Base-by-base conservation (phyloP, 1,140 invertebrate genomes). In the Papilio polytes region DNA sequence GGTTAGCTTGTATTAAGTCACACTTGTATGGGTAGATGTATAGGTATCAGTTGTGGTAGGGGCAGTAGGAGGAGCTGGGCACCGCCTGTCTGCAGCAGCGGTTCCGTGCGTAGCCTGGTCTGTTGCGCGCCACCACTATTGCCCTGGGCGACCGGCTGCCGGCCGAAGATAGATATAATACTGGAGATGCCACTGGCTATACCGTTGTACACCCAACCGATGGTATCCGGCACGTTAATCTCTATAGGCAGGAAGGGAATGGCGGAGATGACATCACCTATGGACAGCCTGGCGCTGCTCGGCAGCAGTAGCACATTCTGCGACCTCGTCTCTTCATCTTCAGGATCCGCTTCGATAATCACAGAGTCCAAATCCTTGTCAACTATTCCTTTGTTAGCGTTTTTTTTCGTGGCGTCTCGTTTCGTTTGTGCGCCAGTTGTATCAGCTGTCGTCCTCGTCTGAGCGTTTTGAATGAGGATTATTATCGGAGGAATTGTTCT, bases 211-310 rank as follows among this genome's bases (percentile, higher is more conserved):
- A 91, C 90, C 89, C 93, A 92, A 6, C 88, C 86, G 51, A 95
- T 90, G 0, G 93, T 89, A 78, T 95, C 93, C 66, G 95, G 95
- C 1, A 95, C 94, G 80, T 95, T 95, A 1, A 95, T 91, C 87
- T 95, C 92, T 63, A 95, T 91, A 10, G 95, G 95, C 12, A 95
- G 80, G 74, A 92, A 95, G 1, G 95, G 94, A 20, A 95, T 93
- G 2, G 88, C 82, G 1, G 88, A 89, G 48, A 95, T 94, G 0
- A 95, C 83, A 15, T 83, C 86, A 22, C 91, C 91, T 10, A 95
- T 90, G 10, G 87, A 90, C 31, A 90, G 83, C 85, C 89, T 89
- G 15, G 83, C 85, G 46, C 81, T 77, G 36, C 89, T 89, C 12
- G 91, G 91, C 20, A 92, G 20, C 3, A 92, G 72, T 51, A 91